Evolutionary conservation across 2,797 vertebrate genomes (phyloP).

Genomic region (Sebastes goodei): DNA sequence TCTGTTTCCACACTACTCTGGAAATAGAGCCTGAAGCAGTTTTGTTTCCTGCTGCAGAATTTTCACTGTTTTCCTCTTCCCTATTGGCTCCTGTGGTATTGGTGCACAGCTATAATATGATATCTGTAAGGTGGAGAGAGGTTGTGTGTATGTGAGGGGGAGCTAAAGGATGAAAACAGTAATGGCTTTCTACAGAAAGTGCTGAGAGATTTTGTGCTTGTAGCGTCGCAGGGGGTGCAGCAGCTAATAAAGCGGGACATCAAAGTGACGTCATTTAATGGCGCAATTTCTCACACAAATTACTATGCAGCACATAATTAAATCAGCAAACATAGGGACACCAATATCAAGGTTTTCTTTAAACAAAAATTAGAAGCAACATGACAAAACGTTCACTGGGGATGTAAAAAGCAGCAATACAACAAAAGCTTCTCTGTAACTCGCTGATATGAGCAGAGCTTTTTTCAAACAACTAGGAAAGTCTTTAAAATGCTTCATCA

Average conservation of each 20-base stretch:
- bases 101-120: slow-evolving; percentile 25
- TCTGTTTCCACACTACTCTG: slow-evolving; percentile 13
- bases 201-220: slow-evolving; percentile 36
- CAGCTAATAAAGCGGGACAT: slow-evolving; percentile 24
- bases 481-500: slow-evolving; percentile 28
- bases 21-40: slow-evolving; percentile 19
- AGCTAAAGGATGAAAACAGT: slow-evolving; percentile 41
- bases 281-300: slow-evolving; percentile 2
- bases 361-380: slow-evolving; percentile 12
- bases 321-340: slow-evolving; percentile 18
- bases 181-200: slow-evolving; percentile 39
- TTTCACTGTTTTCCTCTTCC: slow-evolving; percentile 17
- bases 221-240: slow-evolving; percentile 11
- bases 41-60: neutral
- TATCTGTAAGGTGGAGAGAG: slow-evolving; percentile 13
- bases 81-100: neutral
- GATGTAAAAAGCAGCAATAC: slow-evolving; percentile 1
- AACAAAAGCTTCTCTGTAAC: slow-evolving; percentile 33
- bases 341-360: slow-evolving; percentile 22
- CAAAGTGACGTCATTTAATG: slow-evolving; percentile 28
- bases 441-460: slow-evolving; percentile 33
- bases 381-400: slow-evolving; percentile 14
- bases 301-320: slow-evolving; percentile 15
- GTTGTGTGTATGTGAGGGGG: neutral
- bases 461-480: slow-evolving; percentile 33